Percentiles rank a stretch among this genome's conserved stretches.
Conservation (phyloP, 1,140 invertebrate species). For the Penaeus japonicus region DNA sequence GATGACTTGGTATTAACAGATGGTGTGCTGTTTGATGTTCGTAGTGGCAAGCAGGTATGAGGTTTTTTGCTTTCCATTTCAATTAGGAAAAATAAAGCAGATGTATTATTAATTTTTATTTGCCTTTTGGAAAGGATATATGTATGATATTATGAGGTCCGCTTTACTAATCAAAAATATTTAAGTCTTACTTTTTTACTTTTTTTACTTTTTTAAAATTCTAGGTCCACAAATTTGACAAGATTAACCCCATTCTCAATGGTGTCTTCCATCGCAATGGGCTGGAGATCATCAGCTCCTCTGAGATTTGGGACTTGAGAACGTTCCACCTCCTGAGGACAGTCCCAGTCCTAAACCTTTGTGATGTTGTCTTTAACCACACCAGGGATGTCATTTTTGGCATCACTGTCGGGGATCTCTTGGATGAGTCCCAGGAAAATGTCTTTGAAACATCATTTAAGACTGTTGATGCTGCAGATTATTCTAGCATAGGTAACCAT, state of each 20-base stretch:
- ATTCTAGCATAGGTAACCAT: constrained; percentile 83
- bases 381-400: constrained; percentile 70
- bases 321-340: constrained; percentile 94
- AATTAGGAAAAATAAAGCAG: too few relatives aligned
- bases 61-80: not conserved
- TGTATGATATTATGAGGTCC: not conserved
- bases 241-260: constrained; percentile 92
- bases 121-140: not conserved
- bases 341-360: constrained; percentile 90
- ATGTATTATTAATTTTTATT: not conserved
- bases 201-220: not conserved
- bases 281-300: constrained; percentile 80
- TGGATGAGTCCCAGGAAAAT: constrained; percentile 45
- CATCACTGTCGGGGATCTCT: constrained; percentile 61
- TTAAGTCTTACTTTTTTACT: not conserved
- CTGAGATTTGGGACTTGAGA: constrained; percentile 89
- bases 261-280: constrained; percentile 98
- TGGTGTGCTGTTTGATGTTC: constrained; percentile 95
- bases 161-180: not conserved
- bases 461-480: constrained; percentile 92
- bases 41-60: constrained; percentile 69
- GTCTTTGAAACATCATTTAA: constrained; percentile 88
- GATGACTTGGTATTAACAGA: constrained; percentile 95
- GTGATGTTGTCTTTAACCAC: constrained; percentile 71
- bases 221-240: constrained; percentile 96